These are phyloP conservation scores for Pterostichus madidus DNA, from an alignment of 2,888 invertebrate species.

Conservation along the genomic window DNA sequence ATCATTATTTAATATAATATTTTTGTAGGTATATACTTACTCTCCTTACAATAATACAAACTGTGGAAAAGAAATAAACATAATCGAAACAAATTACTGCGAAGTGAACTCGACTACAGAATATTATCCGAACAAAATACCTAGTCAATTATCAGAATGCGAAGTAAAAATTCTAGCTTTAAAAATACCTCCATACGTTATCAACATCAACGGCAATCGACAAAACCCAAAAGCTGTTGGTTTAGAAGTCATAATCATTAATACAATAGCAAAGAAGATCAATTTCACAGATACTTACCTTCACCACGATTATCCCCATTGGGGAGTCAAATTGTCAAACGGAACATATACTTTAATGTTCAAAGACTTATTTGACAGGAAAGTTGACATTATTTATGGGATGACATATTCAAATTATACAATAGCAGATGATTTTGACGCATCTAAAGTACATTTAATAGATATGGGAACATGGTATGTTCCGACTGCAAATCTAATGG, in stretches of 20 bases:
- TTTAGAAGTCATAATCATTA: conserved; percentile 51
- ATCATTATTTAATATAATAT: neutral
- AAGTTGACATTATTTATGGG: conserved; percentile 64
- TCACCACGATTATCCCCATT: conserved; percentile 15
- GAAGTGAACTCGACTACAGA: neutral
- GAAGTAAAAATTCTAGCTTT: conserved; percentile 24
- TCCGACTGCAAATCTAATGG: conserved; percentile 49
- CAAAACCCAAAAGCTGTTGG: conserved; percentile 27
- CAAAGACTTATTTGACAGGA: conserved; percentile 44
- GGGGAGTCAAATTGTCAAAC: conserved; percentile 65
- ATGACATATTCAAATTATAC: conserved; percentile 26
- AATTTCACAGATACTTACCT: conserved; percentile 45
- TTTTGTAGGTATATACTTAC: conserved; percentile 48
- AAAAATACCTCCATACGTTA: conserved; percentile 43
- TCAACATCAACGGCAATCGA: neutral
- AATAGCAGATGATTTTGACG: conserved; percentile 57
- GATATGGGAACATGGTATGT: conserved; percentile 55
- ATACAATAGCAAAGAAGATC: conserved; percentile 50
- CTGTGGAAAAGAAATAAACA: conserved; percentile 18
- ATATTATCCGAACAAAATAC: conserved; percentile 58
- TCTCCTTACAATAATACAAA: conserved; percentile 17
- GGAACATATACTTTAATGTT: conserved; percentile 66
- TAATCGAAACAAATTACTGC: conserved; percentile 28
- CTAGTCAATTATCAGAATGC: conserved; percentile 35
- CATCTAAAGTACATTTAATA: conserved; percentile 57